Evolutionary conservation across 2,888 invertebrate genomes (phyloP), one percentile per base, ranked within the genome.

Genomic region (Globia sparganii): DNA sequence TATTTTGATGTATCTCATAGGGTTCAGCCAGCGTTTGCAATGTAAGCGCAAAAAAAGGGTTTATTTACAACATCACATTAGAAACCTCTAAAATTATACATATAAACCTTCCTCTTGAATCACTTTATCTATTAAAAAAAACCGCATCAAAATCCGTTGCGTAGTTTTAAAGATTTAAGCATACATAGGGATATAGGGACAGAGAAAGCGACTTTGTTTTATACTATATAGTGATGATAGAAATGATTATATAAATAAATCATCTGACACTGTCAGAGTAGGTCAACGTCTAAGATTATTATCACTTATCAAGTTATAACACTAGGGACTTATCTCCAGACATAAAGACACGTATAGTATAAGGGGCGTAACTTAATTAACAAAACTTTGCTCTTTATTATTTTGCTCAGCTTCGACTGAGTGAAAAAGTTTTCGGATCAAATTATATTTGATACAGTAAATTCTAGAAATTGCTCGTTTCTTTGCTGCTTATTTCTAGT

Each of bases 341-440:
- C 67, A 15, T 67, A 65, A 59, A 73, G 80, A 43, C 65, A 69
- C 84, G 70, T 78, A 21, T 69, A 56, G 34, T 68, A 31, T 64
- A 67, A 65, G 59, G 49, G 49, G 25, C 25, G 62, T 58, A 78
- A 73, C 65, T 61, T 81, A 72, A 81, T 81, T 78, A 74, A 83
- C 70, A 75, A 62, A 82, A 83, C 79, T 82, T 81, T 64, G n/a
- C 59, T 78, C 79, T 74, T 82, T 79, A 82, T 82, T 82, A 83
- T 83, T 79, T 74, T 75, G 18, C 71, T 78, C 66, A 61, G 69
- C 46, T 77, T 40, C 71, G 34, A 78, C 56, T 70, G 56, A 66
- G 69, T 71, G 83, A n/a, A 77, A 83, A 81, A 78, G n/a, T 83
- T 80, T 82, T 67, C 28, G 46, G 37, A 82, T 80, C 61, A 49